These are phyloP conservation scores for Otolemur garnettii DNA, from an alignment of 2,113 vertebrate species.

Conservation along the genomic window DNA sequence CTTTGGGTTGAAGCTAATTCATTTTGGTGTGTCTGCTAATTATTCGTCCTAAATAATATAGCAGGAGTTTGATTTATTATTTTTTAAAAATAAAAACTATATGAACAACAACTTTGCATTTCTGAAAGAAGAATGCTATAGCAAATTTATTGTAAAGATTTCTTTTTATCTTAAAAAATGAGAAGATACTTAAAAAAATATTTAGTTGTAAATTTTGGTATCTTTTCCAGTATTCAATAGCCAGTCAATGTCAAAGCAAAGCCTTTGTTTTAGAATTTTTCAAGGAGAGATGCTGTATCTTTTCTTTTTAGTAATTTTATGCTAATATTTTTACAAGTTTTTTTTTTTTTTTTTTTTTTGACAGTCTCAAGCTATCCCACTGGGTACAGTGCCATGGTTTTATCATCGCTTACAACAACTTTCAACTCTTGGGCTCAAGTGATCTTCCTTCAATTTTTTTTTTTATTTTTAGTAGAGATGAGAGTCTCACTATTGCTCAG, in stretches of 20 bases:
- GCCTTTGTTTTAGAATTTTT: not conserved
- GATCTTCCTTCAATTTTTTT: no score
- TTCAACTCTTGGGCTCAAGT: no score
- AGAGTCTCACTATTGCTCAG: no score
- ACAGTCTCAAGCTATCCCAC: no score
- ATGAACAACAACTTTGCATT: not conserved
- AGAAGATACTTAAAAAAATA: not conserved
- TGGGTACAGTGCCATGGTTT: no score
- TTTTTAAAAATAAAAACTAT: not conserved
- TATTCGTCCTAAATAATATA: not conserved
- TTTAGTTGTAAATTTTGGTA: not conserved
- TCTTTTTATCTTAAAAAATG: not conserved
- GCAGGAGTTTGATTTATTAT: not conserved
- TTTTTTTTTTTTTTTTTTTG: not conserved
- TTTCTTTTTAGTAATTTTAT: not conserved
- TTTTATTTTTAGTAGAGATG: no score
- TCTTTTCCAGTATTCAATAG: not conserved
- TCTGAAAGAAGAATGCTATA: not conserved
- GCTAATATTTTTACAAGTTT: not conserved
- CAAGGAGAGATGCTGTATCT: not conserved
- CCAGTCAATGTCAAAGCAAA: not conserved
- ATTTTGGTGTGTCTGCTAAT: not conserved
- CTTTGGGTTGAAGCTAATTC: not conserved
- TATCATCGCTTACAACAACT: no score
- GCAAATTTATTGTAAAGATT: not conserved